Evolutionary conservation across 2,888 invertebrate genomes (phyloP).

Genomic region (Eretmocerus hayati): DNA sequence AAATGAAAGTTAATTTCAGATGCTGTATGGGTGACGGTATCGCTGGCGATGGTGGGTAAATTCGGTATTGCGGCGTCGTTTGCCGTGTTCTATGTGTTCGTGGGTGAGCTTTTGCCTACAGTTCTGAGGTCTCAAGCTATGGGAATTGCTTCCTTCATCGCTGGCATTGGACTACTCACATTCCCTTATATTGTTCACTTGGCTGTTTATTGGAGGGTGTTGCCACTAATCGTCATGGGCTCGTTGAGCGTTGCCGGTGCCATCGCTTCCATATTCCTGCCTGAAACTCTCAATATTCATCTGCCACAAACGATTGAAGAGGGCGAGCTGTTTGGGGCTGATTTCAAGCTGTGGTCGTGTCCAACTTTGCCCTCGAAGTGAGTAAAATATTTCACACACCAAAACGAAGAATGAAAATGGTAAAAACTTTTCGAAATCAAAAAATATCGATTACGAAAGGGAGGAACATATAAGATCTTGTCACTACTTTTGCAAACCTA

Average conservation of each 20-base stretch:
- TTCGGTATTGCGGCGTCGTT: conserved; percentile 63
- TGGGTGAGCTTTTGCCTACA: conserved; percentile 62
- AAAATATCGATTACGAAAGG: no score
- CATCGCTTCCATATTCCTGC: conserved; percentile 54
- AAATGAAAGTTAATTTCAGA: no score
- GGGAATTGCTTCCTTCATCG: conserved; percentile 60
- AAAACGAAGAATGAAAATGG: no score
- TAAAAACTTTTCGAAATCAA: no score
- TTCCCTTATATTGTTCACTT: conserved; percentile 61
- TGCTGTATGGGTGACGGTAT: conserved; percentile 58
- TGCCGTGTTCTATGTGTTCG: conserved; percentile 63
- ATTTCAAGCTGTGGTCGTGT: conserved; percentile 54
- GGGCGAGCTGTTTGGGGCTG: conserved; percentile 56
- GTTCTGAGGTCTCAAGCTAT: conserved; percentile 60
- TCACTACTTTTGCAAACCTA: no score
- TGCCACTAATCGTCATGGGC: conserved; percentile 58
- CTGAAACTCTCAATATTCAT: conserved; percentile 58
- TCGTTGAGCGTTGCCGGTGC: conserved; percentile 54
- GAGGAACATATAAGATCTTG: no score
- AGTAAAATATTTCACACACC: no score
- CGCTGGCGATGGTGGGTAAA: conserved; percentile 60
- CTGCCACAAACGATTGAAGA: conserved; percentile 59
- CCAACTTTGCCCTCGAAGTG: conserved; percentile 44
- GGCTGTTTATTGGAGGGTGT: conserved; percentile 53
- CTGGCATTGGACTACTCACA: conserved; percentile 56